Evolutionary conservation across 2,113 vertebrate species (phyloP), one percentile per base, ranked within the genome.

Genomic region (Porphyrio hochstetteri): DNA sequence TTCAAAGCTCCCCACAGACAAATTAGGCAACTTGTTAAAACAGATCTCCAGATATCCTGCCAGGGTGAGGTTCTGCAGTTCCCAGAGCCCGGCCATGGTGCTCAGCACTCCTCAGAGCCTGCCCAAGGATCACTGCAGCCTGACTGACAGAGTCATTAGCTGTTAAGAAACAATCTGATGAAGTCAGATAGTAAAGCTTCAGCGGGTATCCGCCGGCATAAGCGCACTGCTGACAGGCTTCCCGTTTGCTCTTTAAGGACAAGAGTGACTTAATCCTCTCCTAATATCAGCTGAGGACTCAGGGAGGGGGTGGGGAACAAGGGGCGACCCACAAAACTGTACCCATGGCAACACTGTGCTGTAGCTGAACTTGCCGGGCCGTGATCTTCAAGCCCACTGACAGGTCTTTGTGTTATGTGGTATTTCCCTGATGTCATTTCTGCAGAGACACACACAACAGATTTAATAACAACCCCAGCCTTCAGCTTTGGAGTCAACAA

Each of bases 181-280:
- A 69, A 94, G 75, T 4, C 61, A 76, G 63, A 56, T 23, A 46
- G 7, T 16, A 82, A 76, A 72, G 76, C 63, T 78, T 36, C 80
- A 44, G 0, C 0, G 4, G 84, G 52, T 6, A 33, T 19, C 69
- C 0, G 1, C 89, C 48, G 53, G 83, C 77, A n/a, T 3, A 16
- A 89, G 53, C 0, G 0, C 8, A 19, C 83, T 50, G 28, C 72
- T 89, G 79, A 23, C 55, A 82, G 70, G 61, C 88, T 78, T 60
- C 78, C 57, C 5, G 1, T 11, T 95, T 57, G 70, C 16, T 82
- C 86, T 75, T 33, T 42, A 65, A 76, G 80, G 90, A 38, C 75
- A 61, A 64, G 25, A 88, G 63, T 90, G 90, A 95, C 92, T 88
- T 88, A 95, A 96, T 88, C 93, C 78, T 85, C 82, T 85, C 79